A percentile compares a stretch with the other conserved stretches of the same genome.
These are phyloP conservation scores for Chaetophractus vellerosus DNA, from an alignment of 2,797 vertebrate species.

Conservation along the genomic window DNA sequence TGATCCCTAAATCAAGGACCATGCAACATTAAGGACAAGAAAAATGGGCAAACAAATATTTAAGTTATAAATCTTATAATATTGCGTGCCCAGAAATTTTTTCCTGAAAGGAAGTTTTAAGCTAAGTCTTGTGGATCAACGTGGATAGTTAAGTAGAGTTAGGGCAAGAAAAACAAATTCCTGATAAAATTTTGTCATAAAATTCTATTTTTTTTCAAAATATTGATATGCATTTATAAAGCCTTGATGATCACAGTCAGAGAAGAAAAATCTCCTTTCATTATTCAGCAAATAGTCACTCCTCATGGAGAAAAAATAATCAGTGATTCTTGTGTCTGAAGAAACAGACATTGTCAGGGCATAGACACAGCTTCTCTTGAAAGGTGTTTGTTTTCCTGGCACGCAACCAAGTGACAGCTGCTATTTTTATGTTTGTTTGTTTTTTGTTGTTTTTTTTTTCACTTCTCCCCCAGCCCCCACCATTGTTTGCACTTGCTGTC, in stretches of 20 bases:
- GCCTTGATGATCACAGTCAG: background rate
- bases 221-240: conserved; percentile 14
- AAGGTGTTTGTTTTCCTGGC: too few species aligned
- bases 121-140: background rate
- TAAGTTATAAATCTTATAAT: background rate
- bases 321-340: conserved; percentile 61
- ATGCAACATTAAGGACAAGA: background rate
- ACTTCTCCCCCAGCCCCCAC: too few species aligned
- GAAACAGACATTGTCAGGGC: conserved; percentile 68
- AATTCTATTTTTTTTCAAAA: conserved; percentile 14
- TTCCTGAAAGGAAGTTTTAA: background rate
- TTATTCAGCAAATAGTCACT: conserved; percentile 51
- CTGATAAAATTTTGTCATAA: conserved; percentile 51
- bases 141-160: background rate
- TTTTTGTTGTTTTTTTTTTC: too few species aligned
- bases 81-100: background rate
- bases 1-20: background rate
- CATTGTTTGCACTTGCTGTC: too few species aligned
- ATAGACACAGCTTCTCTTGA: conserved; percentile 22
- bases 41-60: background rate
- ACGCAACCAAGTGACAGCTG: too few species aligned
- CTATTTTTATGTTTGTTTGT: too few species aligned
- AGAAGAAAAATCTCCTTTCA: conserved; percentile 34
- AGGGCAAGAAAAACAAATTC: background rate
- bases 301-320: conserved; percentile 52